These are phyloP conservation scores for Porites cylindrica DNA, from an alignment of 92 coral and sea anemone species.

Conservation along the genomic window DNA sequence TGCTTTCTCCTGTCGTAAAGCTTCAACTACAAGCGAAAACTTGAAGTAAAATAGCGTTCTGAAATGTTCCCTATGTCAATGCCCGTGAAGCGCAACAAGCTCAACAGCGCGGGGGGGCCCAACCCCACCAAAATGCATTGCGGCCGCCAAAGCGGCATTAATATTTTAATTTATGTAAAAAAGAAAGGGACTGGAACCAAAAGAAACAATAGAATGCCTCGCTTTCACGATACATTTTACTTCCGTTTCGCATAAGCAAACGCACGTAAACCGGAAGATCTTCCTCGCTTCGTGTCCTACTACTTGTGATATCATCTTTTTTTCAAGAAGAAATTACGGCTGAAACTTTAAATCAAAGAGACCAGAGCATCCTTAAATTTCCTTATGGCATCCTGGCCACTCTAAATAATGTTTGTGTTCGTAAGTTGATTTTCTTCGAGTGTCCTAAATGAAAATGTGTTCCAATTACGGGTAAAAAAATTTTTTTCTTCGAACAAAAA, in stretches of 20 bases:
- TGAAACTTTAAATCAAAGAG: background rate
- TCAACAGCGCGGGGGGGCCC: constrained; percentile 99
- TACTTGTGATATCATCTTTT: background rate
- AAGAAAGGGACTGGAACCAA: constrained; percentile 57
- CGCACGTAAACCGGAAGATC: constrained; percentile 29
- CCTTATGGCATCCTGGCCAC: background rate
- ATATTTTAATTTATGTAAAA: constrained; percentile 81
- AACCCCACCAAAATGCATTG: constrained; percentile 97
- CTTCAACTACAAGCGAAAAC: constrained; percentile 86
- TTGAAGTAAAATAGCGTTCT: constrained; percentile 94
- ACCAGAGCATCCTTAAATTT: background rate
- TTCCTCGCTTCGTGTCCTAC: constrained; percentile 24
- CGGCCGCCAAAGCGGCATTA: constrained; percentile 73
- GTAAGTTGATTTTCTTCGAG: background rate
- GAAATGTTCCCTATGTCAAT: constrained; percentile 98
- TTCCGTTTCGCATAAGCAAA: constrained; percentile 12
- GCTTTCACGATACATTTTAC: background rate
- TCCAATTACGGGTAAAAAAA: too few relatives aligned
- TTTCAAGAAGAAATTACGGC: background rate
- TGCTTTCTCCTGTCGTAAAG: constrained; percentile 71
- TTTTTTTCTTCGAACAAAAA: background rate
- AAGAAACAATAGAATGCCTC: constrained; percentile 87
- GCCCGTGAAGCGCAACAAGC: constrained; percentile 99
- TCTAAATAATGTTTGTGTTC: background rate
- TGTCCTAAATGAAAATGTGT: too few relatives aligned